phyloP scores from a whole-genome alignment of 1,140 invertebrate genomes.

The Glossosoma conforme region DNA sequence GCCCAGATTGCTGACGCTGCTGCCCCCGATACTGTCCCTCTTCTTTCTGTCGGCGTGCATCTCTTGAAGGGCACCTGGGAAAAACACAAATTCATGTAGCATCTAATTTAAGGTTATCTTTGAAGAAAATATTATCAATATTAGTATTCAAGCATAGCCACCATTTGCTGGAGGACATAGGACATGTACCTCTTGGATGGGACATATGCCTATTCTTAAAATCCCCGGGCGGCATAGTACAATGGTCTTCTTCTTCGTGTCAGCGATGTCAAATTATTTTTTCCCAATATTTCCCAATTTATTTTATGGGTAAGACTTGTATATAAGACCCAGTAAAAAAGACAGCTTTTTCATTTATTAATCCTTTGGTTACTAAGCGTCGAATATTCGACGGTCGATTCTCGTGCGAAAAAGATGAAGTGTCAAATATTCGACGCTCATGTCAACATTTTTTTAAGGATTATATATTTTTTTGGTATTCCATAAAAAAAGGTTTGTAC shows the following conservation, averaged over 20 bases:
- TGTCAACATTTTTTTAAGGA: too few species aligned
- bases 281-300: too few species aligned
- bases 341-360: too few species aligned
- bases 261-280: not conserved
- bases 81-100: not conserved
- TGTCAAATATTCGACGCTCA: too few species aligned
- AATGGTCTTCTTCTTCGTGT: not conserved
- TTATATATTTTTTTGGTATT: too few species aligned
- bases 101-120: not conserved
- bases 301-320: too few species aligned
- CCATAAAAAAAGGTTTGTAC: too few species aligned
- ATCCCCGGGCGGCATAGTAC: not conserved
- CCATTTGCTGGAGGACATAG: not conserved
- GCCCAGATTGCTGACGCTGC: slow-evolving; percentile 24
- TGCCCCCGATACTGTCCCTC: slow-evolving; percentile 30
- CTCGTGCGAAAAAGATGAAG: too few species aligned
- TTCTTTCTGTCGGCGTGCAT: slow-evolving; percentile 39
- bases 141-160: not conserved
- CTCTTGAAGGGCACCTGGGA: slow-evolving; percentile 53
- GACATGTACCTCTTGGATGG: not conserved
- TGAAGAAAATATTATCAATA: not conserved
- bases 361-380: too few species aligned
- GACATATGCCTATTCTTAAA: not conserved
- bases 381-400: too few species aligned
- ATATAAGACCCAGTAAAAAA: too few species aligned